These are phyloP conservation scores for Atopsyche davidsoni DNA, from an alignment of 1,140 invertebrate genomes.

Conservation along the genomic window DNA sequence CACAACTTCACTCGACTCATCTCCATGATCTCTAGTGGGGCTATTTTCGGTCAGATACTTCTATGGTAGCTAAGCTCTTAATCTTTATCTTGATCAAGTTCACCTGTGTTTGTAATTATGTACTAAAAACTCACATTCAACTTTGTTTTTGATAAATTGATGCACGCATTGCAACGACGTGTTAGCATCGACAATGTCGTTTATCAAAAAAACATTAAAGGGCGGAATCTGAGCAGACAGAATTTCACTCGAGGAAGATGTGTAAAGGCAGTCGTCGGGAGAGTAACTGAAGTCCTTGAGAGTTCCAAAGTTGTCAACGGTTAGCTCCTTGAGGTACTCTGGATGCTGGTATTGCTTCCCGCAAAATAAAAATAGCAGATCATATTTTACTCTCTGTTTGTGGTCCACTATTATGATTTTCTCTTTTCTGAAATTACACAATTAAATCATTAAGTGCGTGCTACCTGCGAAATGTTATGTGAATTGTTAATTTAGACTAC, in stretches of 20 bases:
- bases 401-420: conserved; percentile 52
- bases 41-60: no score
- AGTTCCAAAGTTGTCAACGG: conserved; percentile 9
- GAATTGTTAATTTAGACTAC: no score
- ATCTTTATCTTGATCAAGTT: no score
- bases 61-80: no score
- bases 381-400: conserved; percentile 50
- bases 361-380: conserved; percentile 55
- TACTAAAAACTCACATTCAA: conserved; percentile 27
- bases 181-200: conserved; percentile 49
- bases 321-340: conserved; percentile 36
- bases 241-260: conserved; percentile 4
- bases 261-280: not conserved
- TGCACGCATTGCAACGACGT: conserved; percentile 41
- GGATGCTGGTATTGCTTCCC: conserved; percentile 56
- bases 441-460: no score
- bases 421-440: conserved; percentile 47
- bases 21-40: no score
- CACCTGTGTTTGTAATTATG: no score
- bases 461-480: no score
- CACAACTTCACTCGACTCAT: no score
- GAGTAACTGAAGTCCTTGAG: no score
- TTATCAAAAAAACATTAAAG: conserved; percentile 54
- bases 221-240: conserved; percentile 36
- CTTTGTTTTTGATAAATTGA: conserved; percentile 36